Evolutionary conservation across 2,888 invertebrate species (phyloP), one percentile per base, ranked within the genome.

Genomic region (Lymantria monacha): DNA sequence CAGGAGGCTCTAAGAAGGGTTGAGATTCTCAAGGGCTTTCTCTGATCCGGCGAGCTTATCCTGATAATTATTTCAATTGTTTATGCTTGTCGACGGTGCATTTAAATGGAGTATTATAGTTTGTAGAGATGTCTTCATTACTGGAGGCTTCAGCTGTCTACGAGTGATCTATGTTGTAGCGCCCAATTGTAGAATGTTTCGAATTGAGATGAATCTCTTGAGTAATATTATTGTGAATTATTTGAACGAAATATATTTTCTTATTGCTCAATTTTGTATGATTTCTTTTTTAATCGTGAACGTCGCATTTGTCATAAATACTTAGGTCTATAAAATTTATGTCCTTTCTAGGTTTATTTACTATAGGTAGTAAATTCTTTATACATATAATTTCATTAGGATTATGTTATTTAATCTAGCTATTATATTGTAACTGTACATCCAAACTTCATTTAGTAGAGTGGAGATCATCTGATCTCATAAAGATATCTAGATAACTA

Each of bases 61-160:
- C 88, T 83, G 89, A 90, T 91, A 91, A 91, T 91, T 91, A 91
- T 91, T 90, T 91, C 89, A 89, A 91, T 89, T 91, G 91, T 90
- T 91, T 89, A 88, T 89, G 88, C 88, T 83, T 87, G 89, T 89
- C 90, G 85, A 85, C 89, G 81, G 78, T 87, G 89, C 86, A 90
- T 90, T 90, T 89, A 89, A 81, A 90, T 91, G 79, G 89, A 79
- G 86, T 85, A 91, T 91, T 91, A 91, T 91, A 89, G 89, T 89
- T 91, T 86, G 85, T 85, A 73, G 76, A 75, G 76, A 68, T 83
- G 83, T 89, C 87, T 89, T 87, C 85, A 88, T 90, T 87, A 86
- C 72, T 44, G 63, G 70, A 63, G 69, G 70, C 72, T 72, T 66
- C 63, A 70, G 59, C 76, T 84, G 88, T 83, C 85, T 76, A 71